Conservation (phyloP, 2,113 vertebrate genomes). For the Bos indicus region DNA sequence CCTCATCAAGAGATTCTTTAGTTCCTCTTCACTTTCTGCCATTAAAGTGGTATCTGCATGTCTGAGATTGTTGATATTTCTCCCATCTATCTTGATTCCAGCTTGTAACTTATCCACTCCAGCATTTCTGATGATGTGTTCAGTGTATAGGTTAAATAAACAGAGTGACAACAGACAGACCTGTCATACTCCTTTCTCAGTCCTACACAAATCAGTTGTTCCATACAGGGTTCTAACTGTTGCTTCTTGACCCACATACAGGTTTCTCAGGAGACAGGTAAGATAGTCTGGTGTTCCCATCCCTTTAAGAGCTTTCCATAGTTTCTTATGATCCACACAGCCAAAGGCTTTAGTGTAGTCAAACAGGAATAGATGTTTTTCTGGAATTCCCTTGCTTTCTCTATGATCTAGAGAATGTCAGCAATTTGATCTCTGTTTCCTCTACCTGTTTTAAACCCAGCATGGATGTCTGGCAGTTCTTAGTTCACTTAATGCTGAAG, state of each 20-base stretch:
- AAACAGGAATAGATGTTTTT: not conserved
- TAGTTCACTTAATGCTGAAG: not conserved
- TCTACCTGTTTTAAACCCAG: not conserved
- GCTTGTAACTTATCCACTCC: not conserved
- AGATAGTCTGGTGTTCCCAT: not conserved
- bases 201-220: not conserved
- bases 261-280: not conserved
- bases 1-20: not conserved
- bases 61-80: rapidly evolving
- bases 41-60: not conserved
- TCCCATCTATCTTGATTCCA: not conserved
- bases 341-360: not conserved
- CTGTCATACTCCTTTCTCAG: not conserved
- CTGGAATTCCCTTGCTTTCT: not conserved
- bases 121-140: not conserved
- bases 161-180: not conserved
- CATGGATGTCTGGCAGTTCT: not conserved
- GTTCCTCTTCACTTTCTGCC: not conserved
- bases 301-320: not conserved
- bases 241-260: not conserved
- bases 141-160: not conserved
- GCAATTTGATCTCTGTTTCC: not conserved
- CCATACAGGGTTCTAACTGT: not conserved
- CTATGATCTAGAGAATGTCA: rapidly evolving
- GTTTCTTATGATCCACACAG: not conserved